A percentile compares a stretch with the other conserved stretches of the same genome.
These are phyloP conservation scores for Drosophila lacteicornis DNA, from an alignment of 1,140 invertebrate species.

Conservation along the genomic window DNA sequence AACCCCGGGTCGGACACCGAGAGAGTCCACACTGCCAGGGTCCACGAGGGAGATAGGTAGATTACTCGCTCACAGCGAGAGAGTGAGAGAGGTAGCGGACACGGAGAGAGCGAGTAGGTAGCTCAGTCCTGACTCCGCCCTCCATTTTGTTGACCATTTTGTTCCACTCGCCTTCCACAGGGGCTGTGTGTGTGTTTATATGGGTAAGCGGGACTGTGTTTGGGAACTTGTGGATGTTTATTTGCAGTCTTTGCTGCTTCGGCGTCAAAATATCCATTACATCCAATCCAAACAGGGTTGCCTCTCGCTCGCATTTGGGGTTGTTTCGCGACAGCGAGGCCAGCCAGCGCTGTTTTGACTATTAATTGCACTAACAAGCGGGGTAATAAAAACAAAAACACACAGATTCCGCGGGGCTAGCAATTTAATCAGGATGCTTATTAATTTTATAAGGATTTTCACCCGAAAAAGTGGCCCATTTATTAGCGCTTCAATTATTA, in stretches of 20 bases:
- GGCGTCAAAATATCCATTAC: slow-evolving; percentile 85
- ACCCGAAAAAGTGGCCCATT: neutral
- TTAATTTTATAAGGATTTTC: slow-evolving; percentile 1
- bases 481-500: slow-evolving; percentile 6
- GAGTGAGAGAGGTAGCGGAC: slow-evolving; percentile 3
- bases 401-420: neutral
- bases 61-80: neutral
- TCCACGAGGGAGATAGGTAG: slow-evolving; percentile 22
- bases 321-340: slow-evolving; percentile 3
- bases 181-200: neutral
- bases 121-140: slow-evolving; percentile 48
- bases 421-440: slow-evolving; percentile 42
- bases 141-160: slow-evolving; percentile 67
- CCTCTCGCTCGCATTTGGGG: neutral
- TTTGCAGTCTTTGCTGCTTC: slow-evolving; percentile 79
- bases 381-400: slow-evolving; percentile 42
- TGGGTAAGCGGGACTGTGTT: slow-evolving; percentile 50
- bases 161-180: slow-evolving; percentile 74
- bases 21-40: neutral
- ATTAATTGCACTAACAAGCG: slow-evolving; percentile 64
- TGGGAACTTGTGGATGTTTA: slow-evolving; percentile 82
- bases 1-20: slow-evolving; percentile 32
- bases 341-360: slow-evolving; percentile 51
- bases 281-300: slow-evolving; percentile 82
- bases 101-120: slow-evolving; percentile 4